A percentile compares a stretch with the other conserved stretches of the same genome.
These are phyloP conservation scores for Drosophila tanythrix DNA, from an alignment of 2,888 invertebrate species.

Conservation along the genomic window DNA sequence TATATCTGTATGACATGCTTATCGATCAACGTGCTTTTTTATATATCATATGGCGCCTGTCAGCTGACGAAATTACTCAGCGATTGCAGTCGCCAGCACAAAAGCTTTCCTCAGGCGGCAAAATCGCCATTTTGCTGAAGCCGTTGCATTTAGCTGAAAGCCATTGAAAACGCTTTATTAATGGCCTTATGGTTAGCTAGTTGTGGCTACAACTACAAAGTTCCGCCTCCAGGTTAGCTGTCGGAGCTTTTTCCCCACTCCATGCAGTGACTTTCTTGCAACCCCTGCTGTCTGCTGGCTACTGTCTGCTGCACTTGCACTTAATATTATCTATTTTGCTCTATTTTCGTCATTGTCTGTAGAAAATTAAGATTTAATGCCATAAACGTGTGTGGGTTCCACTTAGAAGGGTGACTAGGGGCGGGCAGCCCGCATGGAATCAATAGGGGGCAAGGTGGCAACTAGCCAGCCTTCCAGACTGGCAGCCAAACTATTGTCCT, in stretches of 20 bases:
- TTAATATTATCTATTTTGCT: slow-evolving; percentile 79
- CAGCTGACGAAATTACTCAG: slow-evolving; percentile 34
- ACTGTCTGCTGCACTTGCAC: slow-evolving; percentile 76
- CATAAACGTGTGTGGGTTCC: slow-evolving; percentile 45
- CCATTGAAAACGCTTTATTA: slow-evolving; percentile 71
- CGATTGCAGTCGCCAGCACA: slow-evolving; percentile 34
- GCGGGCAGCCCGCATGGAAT: slow-evolving; percentile 27
- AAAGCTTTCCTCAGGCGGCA: slow-evolving; percentile 20
- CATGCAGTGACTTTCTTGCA: neutral
- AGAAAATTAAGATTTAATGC: slow-evolving; percentile 76
- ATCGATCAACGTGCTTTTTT: slow-evolving; percentile 11
- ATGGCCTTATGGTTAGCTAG: slow-evolving; percentile 47
- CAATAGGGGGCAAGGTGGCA: slow-evolving; percentile 21
- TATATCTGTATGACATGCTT: slow-evolving; percentile 1
- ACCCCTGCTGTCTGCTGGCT: slow-evolving; percentile 3
- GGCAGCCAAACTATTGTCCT: slow-evolving; percentile 50
- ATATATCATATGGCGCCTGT: slow-evolving; percentile 36
- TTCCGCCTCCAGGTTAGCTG: slow-evolving; percentile 9
- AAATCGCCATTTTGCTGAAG: slow-evolving; percentile 36
- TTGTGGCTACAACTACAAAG: slow-evolving; percentile 18
- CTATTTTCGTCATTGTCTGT: slow-evolving; percentile 77
- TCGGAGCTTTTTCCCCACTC: neutral
- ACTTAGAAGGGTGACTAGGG: slow-evolving; percentile 1
- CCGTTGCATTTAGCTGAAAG: slow-evolving; percentile 51
- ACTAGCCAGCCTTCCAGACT: neutral